Evolutionary conservation across 1,140 invertebrate genomes (phyloP).

Genomic region (Aethina tumida): DNA sequence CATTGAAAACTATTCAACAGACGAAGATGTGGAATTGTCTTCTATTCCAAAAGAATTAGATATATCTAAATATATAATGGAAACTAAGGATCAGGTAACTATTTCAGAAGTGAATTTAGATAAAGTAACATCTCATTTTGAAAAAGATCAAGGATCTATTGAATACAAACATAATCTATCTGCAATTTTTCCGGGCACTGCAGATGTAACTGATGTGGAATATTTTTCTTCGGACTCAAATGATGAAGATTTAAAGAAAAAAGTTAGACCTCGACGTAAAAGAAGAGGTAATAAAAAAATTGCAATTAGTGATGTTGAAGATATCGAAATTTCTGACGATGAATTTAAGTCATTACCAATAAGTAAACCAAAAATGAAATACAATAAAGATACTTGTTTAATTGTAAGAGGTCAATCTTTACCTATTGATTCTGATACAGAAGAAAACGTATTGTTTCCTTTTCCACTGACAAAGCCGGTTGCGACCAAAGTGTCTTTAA

Average conservation of each 20-base stretch:
- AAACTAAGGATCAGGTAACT: too few relatives aligned
- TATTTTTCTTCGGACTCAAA: conserved; percentile 23
- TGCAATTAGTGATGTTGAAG: conserved; percentile 39
- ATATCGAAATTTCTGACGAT: conserved; percentile 38
- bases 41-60: too few relatives aligned
- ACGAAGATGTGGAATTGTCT: conserved; percentile 21
- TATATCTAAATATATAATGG: too few relatives aligned
- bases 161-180: too few relatives aligned
- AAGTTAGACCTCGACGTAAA: conserved; percentile 7
- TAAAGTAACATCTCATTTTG: conserved; percentile 10
- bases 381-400: conserved; percentile 1
- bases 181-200: conserved; percentile 2
- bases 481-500: conserved; percentile 8
- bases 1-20: conserved; percentile 29
- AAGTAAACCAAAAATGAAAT: conserved; percentile 7
- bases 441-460: conserved; percentile 12
- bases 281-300: conserved; percentile 25
- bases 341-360: conserved; percentile 23
- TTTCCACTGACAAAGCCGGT: conserved; percentile 19
- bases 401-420: conserved; percentile 7
- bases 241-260: conserved; percentile 15
- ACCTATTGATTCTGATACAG: conserved; percentile 18
- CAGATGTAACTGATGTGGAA: conserved; percentile 30
- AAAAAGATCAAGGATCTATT: conserved; percentile 6
- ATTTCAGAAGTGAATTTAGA: conserved; percentile 10